Percentiles rank a stretch among this genome's conserved stretches.
Evolutionary conservation across 2,888 invertebrate genomes (phyloP).

Genomic region (Drosophila quasianomalipes): DNA sequence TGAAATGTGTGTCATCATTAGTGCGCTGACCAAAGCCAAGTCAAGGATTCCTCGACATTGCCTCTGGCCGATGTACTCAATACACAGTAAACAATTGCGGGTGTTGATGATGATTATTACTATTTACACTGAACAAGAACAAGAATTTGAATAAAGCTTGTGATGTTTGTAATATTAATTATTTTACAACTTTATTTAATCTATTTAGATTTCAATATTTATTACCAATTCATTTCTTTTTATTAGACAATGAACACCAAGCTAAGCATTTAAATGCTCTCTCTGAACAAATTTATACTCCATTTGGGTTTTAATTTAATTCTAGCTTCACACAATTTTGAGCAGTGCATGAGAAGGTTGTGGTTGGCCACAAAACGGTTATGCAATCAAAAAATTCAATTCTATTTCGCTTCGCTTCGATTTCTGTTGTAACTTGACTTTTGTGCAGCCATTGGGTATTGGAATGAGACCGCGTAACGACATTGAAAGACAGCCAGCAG

Average conservation of each 20-base stretch:
- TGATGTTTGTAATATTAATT: no score
- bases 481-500: slow-evolving; percentile 27
- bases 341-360: neutral
- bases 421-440: slow-evolving; percentile 18
- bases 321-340: neutral
- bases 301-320: neutral
- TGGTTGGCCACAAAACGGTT: slow-evolving; percentile 55
- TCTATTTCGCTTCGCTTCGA: slow-evolving; percentile 30
- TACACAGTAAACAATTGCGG: slow-evolving; percentile 8
- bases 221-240: no score
- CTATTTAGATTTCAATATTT: no score
- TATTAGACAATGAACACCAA: no score
- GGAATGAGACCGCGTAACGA: slow-evolving; percentile 23
- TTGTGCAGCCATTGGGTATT: slow-evolving; percentile 16
- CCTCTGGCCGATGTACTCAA: slow-evolving; percentile 53
- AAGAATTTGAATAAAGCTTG: neutral
- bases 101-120: neutral
- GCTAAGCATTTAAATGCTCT: neutral
- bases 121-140: neutral
- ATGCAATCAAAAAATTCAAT: slow-evolving; percentile 67
- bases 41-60: slow-evolving; percentile 54
- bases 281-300: neutral
- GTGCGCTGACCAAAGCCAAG: slow-evolving; percentile 55
- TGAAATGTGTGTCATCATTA: slow-evolving; percentile 79
- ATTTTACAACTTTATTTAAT: neutral